Base-by-base conservation (phyloP, 2,888 invertebrate species). In the Archips crataeganus region DNA sequence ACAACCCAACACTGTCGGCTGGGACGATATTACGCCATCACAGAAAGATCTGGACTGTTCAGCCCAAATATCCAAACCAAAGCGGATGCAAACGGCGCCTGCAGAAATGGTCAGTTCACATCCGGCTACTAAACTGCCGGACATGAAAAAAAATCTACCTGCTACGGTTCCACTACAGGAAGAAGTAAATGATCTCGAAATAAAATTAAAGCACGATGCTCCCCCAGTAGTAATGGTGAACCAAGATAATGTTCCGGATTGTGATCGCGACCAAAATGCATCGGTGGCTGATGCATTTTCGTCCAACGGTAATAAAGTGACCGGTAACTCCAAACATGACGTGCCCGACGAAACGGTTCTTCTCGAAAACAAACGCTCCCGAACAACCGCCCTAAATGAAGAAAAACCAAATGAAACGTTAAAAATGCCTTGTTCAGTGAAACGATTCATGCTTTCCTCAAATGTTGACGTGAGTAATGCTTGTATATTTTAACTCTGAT, bases 1-100 rank as follows among this genome's bases (percentile, higher is more conserved):
- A 0, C 96, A 97, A 80, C 95, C 96, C 0, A 96, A 96, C 84
- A 96, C 96, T 0, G 95, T 97, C 0, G 97, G 96, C 0, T 97
- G 97, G 97, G 96, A 97, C 81, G 97, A 96, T 86, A 95, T 94
- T 0, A 92, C 90, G 1, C 86, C 89, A 45, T 72, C 72, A 13
- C 77, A 73, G 72, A 65, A 63, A 34, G 11, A 39, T 32, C 73
- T 62, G 75, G 60, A 59, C 51, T 4, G 54, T 63, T 15, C 54
- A 57, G 57, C 36, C 36, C n/a, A 39, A 45, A 32, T 45, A 32
- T 51, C 54, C 3, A 72, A 63, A 36, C 59, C 42, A n/a, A 39
- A 71, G 11, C 65, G 65, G 4, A 63, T 70, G 23, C 51, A 45
- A 23, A 70, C 70, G 2, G 57, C 65, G 10, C 65, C 64, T 11